Base-by-base conservation (phyloP, 2,113 vertebrate species). In the Arizona elegans region DNA sequence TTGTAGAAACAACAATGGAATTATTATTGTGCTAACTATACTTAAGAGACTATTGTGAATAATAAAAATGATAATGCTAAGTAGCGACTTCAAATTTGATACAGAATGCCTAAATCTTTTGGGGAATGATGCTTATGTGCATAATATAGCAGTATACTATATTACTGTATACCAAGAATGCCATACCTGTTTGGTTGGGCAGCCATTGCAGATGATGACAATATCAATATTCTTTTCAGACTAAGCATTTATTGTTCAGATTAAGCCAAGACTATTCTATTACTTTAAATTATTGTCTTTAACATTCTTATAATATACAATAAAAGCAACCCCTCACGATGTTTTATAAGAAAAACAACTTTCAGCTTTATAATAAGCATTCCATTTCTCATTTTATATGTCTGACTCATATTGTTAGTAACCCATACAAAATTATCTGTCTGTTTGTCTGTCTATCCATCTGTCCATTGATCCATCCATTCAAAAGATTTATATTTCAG, bases 361-460 rank as follows among this genome's bases (percentile, higher is more conserved):
- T 87, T 87, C 47, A 87, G 50, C 17, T 52, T 93, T 62, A 43
- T 95, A 95, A 95, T 96, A 94, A 91, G 59, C 94, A 93, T 12
- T 93, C 54, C 90, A 52, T 90, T 52, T 43, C 58, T 86, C 94
- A 94, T 95, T 95, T 95, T 91, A 53, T 94, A 95, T 96, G 95
- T 94, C 90, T 94, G 92, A 43, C 24, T 58, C 94, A 89, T 95
- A 88, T 93, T 19, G 92, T 62, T 93, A 96, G 7, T 89, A 94
- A 95, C 29, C 26, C 91, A 62, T 65, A n/a, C 62, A 65, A 65
- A 65, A 4, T 0, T 15, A 94, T 93, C 56, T 92, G 92, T 93
- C 43, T n/a, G 86, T 75, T 70, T 91, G 5, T 17, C 65, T 33
- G 50, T 52, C 50, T 53, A 2, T 11, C 52, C 52, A 7, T 65